Conservation (phyloP, 2,797 vertebrate species). For the Microctenopoma stevenorrisi region DNA sequence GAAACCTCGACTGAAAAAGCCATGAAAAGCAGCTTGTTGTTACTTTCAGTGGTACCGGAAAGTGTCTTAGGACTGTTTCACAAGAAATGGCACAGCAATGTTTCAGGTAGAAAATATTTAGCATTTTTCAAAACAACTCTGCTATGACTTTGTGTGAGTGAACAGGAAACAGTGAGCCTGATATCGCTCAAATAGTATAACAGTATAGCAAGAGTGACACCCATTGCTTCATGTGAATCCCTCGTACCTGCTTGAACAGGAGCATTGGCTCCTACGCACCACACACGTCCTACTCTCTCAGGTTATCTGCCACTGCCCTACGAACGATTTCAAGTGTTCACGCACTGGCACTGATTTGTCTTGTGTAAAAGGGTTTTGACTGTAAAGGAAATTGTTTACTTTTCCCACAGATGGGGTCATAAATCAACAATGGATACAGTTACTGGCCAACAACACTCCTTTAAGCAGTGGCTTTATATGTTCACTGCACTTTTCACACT, state of each 20-base stretch:
- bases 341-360: too few relatives aligned
- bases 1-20: neutral
- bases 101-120: neutral
- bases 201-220: neutral
- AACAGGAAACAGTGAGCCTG: neutral
- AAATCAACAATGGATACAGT: too few relatives aligned
- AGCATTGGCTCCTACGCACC: neutral
- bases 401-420: too few relatives aligned
- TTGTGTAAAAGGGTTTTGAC: too few relatives aligned
- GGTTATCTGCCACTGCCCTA: too few relatives aligned
- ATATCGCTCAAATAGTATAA: neutral
- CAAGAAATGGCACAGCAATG: neutral
- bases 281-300: too few relatives aligned
- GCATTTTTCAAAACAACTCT: neutral
- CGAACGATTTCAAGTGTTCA: too few relatives aligned
- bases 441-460: too few relatives aligned
- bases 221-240: neutral
- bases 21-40: neutral
- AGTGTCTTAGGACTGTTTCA: neutral
- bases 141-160: neutral
- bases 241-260: fast-evolving
- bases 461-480: too few relatives aligned
- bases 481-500: too few relatives aligned
- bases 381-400: too few relatives aligned
- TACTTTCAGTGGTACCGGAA: neutral